Percentiles rank a stretch among this genome's conserved stretches.
Conservation (phyloP, 2,888 invertebrate genomes). For the Trissoscelio sp. region DNA sequence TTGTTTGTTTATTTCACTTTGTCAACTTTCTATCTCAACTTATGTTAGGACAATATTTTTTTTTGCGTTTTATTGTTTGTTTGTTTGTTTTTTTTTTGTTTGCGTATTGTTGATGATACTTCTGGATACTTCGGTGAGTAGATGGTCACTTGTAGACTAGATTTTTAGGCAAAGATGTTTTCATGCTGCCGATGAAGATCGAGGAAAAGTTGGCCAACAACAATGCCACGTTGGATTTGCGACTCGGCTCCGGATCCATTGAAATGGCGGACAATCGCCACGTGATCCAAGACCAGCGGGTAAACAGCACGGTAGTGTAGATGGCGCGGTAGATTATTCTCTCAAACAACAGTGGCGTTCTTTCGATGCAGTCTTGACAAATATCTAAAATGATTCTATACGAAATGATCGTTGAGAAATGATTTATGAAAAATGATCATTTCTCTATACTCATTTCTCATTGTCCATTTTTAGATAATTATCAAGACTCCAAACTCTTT, state of each 20-base stretch:
- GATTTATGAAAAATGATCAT: no score
- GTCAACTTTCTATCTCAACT: conserved; percentile 11
- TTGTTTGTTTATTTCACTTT: background rate
- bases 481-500: no score
- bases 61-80: background rate
- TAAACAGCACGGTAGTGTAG: conserved; percentile 74
- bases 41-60: no score
- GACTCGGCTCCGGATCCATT: conserved; percentile 76
- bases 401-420: no score
- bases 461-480: no score
- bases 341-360: conserved; percentile 22
- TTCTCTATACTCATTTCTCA: no score
- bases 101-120: conserved; percentile 26
- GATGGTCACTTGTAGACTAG: conserved; percentile 80
- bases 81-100: conserved; percentile 7
- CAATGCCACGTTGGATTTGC: conserved; percentile 76
- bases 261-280: conserved; percentile 77
- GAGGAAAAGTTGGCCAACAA: conserved; percentile 77
- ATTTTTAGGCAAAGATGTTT: conserved; percentile 83
- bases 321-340: conserved; percentile 33
- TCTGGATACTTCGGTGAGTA: conserved; percentile 76
- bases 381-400: conserved; percentile 9
- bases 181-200: conserved; percentile 82
- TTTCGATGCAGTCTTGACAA: no score
- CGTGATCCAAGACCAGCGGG: conserved; percentile 81